A percentile compares a stretch with the other conserved stretches of the same genome.
phyloP scores from a whole-genome alignment of 2,888 invertebrate genomes.

The Gryllus longicercus region DNA sequence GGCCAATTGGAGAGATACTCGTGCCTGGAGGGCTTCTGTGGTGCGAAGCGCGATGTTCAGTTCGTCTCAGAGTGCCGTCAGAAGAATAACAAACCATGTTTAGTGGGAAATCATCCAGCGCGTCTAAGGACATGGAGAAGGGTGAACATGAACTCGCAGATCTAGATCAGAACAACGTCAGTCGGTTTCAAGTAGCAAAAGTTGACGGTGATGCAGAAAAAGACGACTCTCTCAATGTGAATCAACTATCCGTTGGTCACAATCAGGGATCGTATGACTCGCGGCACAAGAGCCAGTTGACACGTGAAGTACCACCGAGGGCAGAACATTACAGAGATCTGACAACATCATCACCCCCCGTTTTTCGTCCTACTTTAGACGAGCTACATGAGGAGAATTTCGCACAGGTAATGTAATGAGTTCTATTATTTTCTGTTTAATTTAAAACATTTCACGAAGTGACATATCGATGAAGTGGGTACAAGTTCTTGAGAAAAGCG shows the following conservation, averaged over 20 bases:
- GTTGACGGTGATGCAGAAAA: conserved; percentile 36
- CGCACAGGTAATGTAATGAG: conserved; percentile 29
- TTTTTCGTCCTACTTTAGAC: conserved; percentile 44
- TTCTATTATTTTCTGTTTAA: too few species aligned
- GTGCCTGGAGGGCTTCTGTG: too few species aligned
- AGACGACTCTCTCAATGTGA: conserved; percentile 25
- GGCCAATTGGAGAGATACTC: neutral
- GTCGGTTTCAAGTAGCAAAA: conserved; percentile 41
- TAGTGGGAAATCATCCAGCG: neutral
- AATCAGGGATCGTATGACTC: conserved; percentile 39
- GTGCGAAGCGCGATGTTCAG: conserved; percentile 27
- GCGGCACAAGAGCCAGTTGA: conserved; percentile 43
- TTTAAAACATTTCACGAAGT: too few species aligned
- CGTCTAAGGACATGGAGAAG: neutral
- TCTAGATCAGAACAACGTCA: conserved; percentile 35
- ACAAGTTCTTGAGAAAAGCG: too few species aligned
- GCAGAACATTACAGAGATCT: conserved; percentile 49
- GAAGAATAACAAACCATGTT: neutral
- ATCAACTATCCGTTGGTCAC: neutral
- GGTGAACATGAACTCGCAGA: conserved; percentile 38
- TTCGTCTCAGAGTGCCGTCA: neutral
- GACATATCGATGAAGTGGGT: too few species aligned
- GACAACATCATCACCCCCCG: conserved; percentile 43
- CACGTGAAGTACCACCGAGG: conserved; percentile 50
- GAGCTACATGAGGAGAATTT: conserved; percentile 43